Evolutionary conservation across 2,888 invertebrate species (phyloP).

Genomic region (Oscheius onirici): DNA sequence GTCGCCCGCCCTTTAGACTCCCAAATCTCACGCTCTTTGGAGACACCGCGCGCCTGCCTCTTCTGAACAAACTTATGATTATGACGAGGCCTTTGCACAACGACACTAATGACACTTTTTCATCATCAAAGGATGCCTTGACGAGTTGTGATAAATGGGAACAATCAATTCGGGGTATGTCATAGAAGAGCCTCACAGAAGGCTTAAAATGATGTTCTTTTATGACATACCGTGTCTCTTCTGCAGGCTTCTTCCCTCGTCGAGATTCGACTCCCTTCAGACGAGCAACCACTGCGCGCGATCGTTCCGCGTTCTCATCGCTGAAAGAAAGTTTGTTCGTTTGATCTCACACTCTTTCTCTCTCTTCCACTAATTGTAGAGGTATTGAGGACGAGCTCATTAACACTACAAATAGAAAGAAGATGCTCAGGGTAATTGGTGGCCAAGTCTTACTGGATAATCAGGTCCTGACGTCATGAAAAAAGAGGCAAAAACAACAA

Average conservation of each 20-base stretch:
- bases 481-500: too few species aligned
- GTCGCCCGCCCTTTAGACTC: constrained; percentile 23
- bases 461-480: too few species aligned
- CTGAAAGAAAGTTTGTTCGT: constrained; percentile 30
- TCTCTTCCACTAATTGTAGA: not conserved
- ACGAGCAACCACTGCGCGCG: constrained; percentile 40
- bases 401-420: too few species aligned
- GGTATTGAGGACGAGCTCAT: too few species aligned
- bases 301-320: constrained; percentile 41
- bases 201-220: too few species aligned
- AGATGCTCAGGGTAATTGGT: too few species aligned
- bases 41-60: constrained; percentile 2
- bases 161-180: not conserved
- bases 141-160: not conserved
- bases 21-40: constrained; percentile 27
- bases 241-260: constrained; percentile 7
- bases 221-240: constrained; percentile 7
- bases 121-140: not conserved
- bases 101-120: constrained; percentile 6
- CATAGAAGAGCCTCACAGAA: not conserved
- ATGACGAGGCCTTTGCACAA: not conserved
- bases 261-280: constrained; percentile 32
- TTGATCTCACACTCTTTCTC: not conserved
- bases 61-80: too few species aligned
- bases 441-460: too few species aligned